phyloP scores from a whole-genome alignment of 2,113 vertebrate genomes.

The Trematocara nigrifrons region DNA sequence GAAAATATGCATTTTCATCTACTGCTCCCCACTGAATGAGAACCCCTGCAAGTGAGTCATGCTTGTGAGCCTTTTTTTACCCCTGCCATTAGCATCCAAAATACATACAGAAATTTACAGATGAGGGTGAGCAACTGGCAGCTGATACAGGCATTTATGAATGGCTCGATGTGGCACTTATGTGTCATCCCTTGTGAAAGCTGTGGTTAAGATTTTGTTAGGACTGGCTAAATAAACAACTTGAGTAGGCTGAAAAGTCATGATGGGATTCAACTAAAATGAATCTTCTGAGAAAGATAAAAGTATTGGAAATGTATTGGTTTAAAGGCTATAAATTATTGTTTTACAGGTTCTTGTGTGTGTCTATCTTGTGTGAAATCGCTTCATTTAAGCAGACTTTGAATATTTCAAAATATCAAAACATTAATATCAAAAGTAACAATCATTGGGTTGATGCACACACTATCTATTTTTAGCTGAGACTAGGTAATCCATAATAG shows the following conservation, averaged over 20 bases:
- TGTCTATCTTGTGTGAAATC: neutral
- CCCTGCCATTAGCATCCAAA: neutral
- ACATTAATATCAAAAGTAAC: neutral
- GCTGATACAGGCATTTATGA: neutral
- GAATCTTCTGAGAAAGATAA: rapidly evolving
- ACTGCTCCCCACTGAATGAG: neutral
- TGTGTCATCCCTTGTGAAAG: neutral
- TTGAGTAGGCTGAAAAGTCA: neutral
- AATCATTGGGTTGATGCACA: rapidly evolving
- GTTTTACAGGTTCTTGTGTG: neutral
- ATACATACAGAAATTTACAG: neutral
- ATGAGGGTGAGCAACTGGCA: neutral
- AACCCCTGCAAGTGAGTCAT: neutral
- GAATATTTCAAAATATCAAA: neutral
- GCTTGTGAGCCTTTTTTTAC: neutral
- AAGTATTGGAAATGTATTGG: neutral
- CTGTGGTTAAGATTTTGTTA: neutral
- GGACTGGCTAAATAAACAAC: neutral
- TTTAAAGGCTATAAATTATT: neutral
- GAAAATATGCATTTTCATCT: slow-evolving; percentile 24
- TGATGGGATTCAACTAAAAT: neutral
- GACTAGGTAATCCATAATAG: neutral
- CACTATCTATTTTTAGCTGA: neutral
- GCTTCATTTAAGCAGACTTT: neutral
- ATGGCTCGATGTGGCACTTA: neutral